Conservation (phyloP, 2,113 vertebrate species). For the Mellivora capensis region DNA sequence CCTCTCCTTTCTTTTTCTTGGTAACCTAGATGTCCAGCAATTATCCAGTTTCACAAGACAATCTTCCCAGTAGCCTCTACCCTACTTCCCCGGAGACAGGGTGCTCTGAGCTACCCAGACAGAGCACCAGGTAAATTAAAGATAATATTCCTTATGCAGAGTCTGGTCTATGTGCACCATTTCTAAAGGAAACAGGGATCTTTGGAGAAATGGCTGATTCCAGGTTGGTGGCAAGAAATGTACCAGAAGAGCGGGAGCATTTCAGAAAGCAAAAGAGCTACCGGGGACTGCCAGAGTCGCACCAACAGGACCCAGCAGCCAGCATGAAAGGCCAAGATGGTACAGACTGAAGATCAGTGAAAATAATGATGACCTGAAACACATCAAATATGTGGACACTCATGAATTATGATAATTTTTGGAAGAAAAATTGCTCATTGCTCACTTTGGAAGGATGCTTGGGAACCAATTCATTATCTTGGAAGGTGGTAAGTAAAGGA, state of each 20-base stretch:
- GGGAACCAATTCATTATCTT: not conserved
- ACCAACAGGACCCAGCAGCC: not conserved
- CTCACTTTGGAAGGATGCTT: not conserved
- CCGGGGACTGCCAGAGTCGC: rapidly evolving
- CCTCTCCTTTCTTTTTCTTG: not conserved
- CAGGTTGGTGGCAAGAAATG: not conserved
- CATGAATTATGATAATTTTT: not conserved
- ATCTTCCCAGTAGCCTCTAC: not conserved
- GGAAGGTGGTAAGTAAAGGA: not conserved
- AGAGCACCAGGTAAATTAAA: not conserved
- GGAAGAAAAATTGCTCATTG: not conserved
- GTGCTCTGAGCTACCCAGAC: not conserved
- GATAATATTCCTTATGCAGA: not conserved
- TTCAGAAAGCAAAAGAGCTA: not conserved
- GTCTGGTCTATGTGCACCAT: not conserved
- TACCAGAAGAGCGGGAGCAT: not conserved
- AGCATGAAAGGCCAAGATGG: not conserved
- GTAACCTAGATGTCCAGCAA: rapidly evolving
- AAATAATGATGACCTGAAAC: not conserved
- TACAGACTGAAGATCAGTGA: rapidly evolving
- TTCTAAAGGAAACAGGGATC: not conserved
- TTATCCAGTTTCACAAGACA: not conserved
- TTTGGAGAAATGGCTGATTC: not conserved
- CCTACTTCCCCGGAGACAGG: not conserved
- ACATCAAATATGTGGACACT: not conserved